phyloP scores from a whole-genome alignment of 2,113 vertebrate genomes.

The Gorsachius goisagi region DNA sequence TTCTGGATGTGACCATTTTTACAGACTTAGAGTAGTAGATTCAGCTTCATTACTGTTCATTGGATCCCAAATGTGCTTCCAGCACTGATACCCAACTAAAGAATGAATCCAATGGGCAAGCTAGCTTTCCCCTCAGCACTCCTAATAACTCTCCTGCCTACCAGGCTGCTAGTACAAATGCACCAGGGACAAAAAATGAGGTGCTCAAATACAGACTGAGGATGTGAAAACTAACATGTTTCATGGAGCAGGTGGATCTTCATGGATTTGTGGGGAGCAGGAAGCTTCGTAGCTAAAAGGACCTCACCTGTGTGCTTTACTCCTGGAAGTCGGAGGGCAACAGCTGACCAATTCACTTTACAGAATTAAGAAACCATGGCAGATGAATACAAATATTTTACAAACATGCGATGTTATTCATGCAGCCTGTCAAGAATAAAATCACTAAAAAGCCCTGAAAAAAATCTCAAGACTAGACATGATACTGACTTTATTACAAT shows the following conservation, averaged over 20 bases:
- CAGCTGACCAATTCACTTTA: not conserved
- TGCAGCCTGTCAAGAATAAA: not conserved
- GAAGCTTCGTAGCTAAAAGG: not conserved
- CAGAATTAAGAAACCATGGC: not conserved
- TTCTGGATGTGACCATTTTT: not conserved
- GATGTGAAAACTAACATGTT: not conserved
- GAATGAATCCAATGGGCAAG: not conserved
- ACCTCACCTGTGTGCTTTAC: not conserved
- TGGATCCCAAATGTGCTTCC: not conserved
- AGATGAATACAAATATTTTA: not conserved
- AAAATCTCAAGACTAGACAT: not conserved
- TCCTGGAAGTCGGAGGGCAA: not conserved
- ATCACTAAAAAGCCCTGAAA: not conserved
- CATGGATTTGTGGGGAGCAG: not conserved
- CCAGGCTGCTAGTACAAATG: not conserved
- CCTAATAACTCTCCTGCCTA: not conserved
- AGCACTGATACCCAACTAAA: not conserved
- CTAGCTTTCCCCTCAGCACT: not conserved
- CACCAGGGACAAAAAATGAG: not conserved
- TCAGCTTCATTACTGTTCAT: not conserved
- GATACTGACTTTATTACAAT: not conserved
- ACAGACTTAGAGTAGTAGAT: not conserved
- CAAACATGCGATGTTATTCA: not conserved
- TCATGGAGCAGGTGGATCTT: not conserved
- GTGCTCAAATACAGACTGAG: not conserved